Conservation (phyloP, 2,888 invertebrate species). For the Polyploca ridens region DNA sequence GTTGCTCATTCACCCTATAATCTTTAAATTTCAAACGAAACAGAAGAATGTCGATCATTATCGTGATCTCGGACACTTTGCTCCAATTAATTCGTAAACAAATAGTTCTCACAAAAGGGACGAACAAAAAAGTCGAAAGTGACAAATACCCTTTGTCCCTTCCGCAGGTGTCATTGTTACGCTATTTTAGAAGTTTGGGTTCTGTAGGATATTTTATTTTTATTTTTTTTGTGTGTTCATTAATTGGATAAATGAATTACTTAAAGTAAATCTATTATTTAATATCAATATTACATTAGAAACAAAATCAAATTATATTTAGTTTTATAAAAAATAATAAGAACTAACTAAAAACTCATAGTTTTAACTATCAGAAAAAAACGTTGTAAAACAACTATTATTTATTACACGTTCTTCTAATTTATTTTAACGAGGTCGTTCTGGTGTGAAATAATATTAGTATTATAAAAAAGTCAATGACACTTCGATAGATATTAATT, state of each 20-base stretch:
- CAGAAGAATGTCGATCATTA: constrained; percentile 11
- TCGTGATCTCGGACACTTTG: constrained; percentile 18
- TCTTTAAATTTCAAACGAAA: not conserved
- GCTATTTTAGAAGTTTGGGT: not conserved
- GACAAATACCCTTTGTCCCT: constrained; percentile 32
- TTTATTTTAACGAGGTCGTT: not conserved
- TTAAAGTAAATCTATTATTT: no score
- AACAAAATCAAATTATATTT: no score
- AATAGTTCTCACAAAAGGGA: constrained; percentile 51
- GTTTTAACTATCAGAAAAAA: not conserved
- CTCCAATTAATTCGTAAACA: constrained; percentile 71
- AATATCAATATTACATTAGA: no score
- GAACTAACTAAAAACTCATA: not conserved
- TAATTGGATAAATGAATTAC: not conserved
- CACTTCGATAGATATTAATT: not conserved
- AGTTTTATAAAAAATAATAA: not conserved
- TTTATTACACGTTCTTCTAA: not conserved
- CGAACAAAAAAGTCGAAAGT: constrained; percentile 28
- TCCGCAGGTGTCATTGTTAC: not conserved
- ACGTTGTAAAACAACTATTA: not conserved
- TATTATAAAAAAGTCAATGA: not conserved
- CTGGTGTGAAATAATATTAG: not conserved
- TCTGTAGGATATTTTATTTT: not conserved
- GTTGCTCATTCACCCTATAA: not conserved
- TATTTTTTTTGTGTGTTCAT: not conserved